Conservation (phyloP, 2,888 invertebrate species). For the Amblyteles armatorius region DNA sequence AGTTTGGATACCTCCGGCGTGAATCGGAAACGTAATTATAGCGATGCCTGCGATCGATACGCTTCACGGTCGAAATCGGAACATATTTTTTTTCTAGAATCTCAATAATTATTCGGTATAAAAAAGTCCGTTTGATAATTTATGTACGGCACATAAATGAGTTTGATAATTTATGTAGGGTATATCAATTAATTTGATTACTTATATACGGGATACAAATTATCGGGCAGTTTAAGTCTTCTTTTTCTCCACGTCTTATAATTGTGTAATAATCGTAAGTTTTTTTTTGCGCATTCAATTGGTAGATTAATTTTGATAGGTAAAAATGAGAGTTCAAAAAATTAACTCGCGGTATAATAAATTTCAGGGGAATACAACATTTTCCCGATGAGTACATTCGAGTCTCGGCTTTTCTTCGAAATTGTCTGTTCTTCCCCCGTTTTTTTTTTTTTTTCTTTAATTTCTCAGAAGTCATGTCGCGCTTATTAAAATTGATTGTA, state of each 20-base stretch:
- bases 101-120: neutral
- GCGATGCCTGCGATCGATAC: slow-evolving; percentile 47
- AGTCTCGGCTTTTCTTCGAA: neutral
- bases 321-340: neutral
- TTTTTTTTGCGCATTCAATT: no score
- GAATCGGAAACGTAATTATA: slow-evolving; percentile 60
- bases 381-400: no score
- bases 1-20: slow-evolving; percentile 35
- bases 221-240: no score
- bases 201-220: no score
- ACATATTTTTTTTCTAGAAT: neutral
- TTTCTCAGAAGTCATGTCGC: neutral
- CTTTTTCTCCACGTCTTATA: no score
- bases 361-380: neutral
- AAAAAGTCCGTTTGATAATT: neutral
- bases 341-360: neutral
- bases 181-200: no score
- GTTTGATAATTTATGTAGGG: no score
- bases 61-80: neutral
- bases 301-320: no score
- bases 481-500: neutral
- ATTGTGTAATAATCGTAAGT: no score
- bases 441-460: neutral
- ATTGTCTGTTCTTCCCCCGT: neutral
- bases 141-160: neutral